Evolutionary conservation across 2,797 vertebrate genomes (phyloP), one percentile per base, ranked within the genome.

Genomic region (Anas georgica): DNA sequence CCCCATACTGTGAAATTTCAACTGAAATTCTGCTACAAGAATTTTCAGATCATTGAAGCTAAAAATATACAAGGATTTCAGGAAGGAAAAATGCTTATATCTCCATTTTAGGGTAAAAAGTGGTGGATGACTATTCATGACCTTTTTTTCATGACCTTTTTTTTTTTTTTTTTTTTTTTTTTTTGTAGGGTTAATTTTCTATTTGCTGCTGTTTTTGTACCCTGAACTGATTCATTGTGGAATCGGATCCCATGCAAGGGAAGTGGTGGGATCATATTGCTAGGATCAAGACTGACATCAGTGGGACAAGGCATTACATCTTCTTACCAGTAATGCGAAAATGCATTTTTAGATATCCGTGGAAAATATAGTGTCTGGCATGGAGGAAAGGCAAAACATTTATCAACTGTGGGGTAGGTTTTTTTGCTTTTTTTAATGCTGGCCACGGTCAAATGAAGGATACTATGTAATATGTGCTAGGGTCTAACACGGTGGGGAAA

Each of bases 241-340:
- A 91, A 69, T 43, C 23, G 37, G 50, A 94, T 21, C 45, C 66
- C 16, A 12, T 66, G 12, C 13, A 66, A 70, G 35, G 68, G 64
- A 91, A 94, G 60, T 10, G 17, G 35, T 68, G 33, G 82, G 64
- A 55, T 83, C 91, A 29, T 35, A 60, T 41, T 56, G 39, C 62
- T 46, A 48, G 62, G 8, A 72, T 89, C 33, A 58, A 60, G 56
- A 46, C 60, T 72, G 72, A 69, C 33, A 5, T 82, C 78, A 70
- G 43, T 39, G 60, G 29, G 35, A 45, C 56, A 87, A 89, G 7
- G n/a, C 68, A 70, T 92, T 89, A 80, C 75, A 31, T 87, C 48
- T 82, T 79, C 72, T 77, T 83, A 74, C n/a, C 16, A 64, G 45
- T 75, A 87, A 93, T 22, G 72, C 67, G 45, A 91, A 96, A 91